phyloP scores from a whole-genome alignment of 2,797 vertebrate genomes.

The Hypotaenidia philippensis region DNA sequence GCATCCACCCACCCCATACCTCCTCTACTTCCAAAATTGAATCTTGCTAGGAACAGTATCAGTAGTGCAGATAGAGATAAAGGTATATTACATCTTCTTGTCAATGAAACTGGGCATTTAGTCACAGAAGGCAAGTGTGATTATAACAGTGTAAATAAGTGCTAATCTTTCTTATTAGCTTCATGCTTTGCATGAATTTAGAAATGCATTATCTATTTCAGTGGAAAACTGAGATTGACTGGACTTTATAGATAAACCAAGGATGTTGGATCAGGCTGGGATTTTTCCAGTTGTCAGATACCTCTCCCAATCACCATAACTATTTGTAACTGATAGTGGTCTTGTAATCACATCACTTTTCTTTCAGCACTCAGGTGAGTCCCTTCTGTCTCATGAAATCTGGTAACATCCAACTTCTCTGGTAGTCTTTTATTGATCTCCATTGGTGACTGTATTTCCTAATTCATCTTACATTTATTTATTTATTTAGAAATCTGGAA shows the following conservation, averaged over 20 bases:
- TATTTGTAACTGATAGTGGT: neutral
- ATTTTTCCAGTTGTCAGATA: neutral
- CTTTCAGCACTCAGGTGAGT: neutral
- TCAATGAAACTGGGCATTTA: neutral
- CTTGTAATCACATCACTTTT: neutral
- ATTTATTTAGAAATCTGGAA: neutral
- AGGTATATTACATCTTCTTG: neutral
- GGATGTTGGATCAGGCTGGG: neutral
- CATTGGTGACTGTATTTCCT: neutral
- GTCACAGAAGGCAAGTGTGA: neutral
- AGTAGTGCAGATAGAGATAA: neutral
- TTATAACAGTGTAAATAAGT: neutral
- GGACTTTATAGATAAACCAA: neutral
- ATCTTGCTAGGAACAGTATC: neutral
- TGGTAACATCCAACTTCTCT: neutral
- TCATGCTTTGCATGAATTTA: neutral
- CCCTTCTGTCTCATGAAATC: neutral
- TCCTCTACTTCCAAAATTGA: neutral
- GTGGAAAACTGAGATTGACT: neutral
- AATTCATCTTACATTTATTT: neutral
- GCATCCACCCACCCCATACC: neutral
- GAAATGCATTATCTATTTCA: neutral
- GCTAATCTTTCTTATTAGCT: neutral
- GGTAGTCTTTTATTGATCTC: neutral
- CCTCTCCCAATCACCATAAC: neutral